Conservation (phyloP, 1,140 invertebrate genomes). For the Araneus ventricosus region DNA sequence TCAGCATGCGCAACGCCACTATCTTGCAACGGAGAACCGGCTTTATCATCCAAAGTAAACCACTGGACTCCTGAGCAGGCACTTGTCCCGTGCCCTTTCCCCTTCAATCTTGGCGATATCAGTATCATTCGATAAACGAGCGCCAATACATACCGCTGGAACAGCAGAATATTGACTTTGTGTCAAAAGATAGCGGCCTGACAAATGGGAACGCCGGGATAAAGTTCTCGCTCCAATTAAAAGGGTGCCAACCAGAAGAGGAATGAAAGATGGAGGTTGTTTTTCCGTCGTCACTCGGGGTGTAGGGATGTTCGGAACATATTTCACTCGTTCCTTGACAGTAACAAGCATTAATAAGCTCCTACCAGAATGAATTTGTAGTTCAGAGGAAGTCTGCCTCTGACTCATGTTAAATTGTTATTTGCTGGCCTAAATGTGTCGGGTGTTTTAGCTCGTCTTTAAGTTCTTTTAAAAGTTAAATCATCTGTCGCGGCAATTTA, state of each 20-base stretch:
- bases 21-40: not conserved
- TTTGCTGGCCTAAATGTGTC: too few relatives aligned
- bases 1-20: not conserved
- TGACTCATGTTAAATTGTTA: too few relatives aligned
- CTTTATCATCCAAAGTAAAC: slow-evolving; percentile 40
- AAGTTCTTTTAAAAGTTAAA: too few relatives aligned
- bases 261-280: slow-evolving; percentile 16
- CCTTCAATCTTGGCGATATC: slow-evolving; percentile 44
- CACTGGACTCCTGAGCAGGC: not conserved
- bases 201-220: slow-evolving; percentile 5
- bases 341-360: not conserved
- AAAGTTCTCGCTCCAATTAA: slow-evolving; percentile 45
- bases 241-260: not conserved
- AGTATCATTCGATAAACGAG: not conserved
- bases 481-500: too few relatives aligned
- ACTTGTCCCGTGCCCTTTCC: slow-evolving; percentile 39
- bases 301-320: not conserved
- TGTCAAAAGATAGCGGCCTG: not conserved
- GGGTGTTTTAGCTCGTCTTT: too few relatives aligned
- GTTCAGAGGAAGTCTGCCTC: not conserved
- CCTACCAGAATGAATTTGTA: not conserved
- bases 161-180: slow-evolving; percentile 36
- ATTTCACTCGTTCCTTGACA: slow-evolving; percentile 24
- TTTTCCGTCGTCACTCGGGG: slow-evolving; percentile 15
- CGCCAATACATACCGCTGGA: slow-evolving; percentile 22